Evolutionary conservation across 2,888 invertebrate species (phyloP), one percentile per base, ranked within the genome.

Genomic region (Acrobasis repandana): DNA sequence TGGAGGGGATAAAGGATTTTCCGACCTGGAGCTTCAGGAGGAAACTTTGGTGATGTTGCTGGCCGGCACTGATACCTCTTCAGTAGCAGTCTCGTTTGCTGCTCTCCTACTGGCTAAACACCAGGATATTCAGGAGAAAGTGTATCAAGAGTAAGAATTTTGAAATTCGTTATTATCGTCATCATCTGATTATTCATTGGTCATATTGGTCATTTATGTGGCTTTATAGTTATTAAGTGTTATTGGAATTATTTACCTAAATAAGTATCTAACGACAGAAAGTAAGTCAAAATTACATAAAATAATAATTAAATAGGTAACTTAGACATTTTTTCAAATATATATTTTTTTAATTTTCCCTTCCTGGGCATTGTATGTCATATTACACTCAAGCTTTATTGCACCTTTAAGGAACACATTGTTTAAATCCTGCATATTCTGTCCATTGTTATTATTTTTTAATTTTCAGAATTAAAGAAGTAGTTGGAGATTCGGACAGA

Each of bases 51-150:
- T 66, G 1, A 46, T 71, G 59, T 58, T 67, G 14, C 15, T 72
- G 9, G 64, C 68, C n/a, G 63, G 66, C 50, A 66, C 68, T 61
- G 63, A 70, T 61, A 61, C 70, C 28, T 63, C 70, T 56, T 58
- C 61, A 61, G 34, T 71, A 49, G 68, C 65, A 63, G 34, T 64
- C 34, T 58, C 67, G 52, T 87, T 80, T 67, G 76, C 81, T 0
- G 67, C 86, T 10, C 77, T 79, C 66, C 68, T 87, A 61, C 68
- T 90, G 16, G 85, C 79, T 16, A 79, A 77, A 52, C 78, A 85
- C 67, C 86, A 84, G 10, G 73, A 84, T 46, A 67, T 85, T 47
- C 90, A 89, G 68, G 82, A 86, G 28, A 77, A 71, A 63, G 67
- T 80, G 0, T 72, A 73, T 54, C 62, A 77, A 62, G 83, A 83